Percentiles rank a stretch among this genome's conserved stretches.
Evolutionary conservation across 2,888 invertebrate genomes (phyloP).

Genomic region (Ectobius pallidus): DNA sequence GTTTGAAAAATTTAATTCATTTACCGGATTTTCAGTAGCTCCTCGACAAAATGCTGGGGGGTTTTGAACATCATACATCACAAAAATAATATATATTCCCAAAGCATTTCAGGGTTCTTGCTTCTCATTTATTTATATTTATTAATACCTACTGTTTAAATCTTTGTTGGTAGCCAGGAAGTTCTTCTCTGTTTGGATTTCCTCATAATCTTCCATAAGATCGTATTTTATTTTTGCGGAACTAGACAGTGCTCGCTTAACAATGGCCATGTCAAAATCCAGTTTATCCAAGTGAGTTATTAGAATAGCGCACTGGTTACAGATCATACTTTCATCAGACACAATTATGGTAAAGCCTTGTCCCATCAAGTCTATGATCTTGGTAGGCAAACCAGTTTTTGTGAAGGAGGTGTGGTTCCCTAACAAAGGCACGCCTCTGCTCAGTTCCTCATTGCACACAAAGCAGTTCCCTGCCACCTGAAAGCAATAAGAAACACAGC

Average conservation of each 20-base stretch:
- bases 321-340: slow-evolving; percentile 40
- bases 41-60: no score
- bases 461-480: no score
- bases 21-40: no score
- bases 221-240: slow-evolving; percentile 41
- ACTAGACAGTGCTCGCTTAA: slow-evolving; percentile 33
- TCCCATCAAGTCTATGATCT: slow-evolving; percentile 42
- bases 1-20: no score
- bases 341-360: slow-evolving; percentile 42
- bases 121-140: no score
- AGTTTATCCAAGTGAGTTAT: slow-evolving; percentile 43
- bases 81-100: no score
- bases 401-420: slow-evolving; percentile 29
- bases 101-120: no score
- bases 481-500: no score
- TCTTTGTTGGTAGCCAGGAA: no score
- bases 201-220: slow-evolving; percentile 28
- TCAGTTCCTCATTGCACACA: no score
- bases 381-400: slow-evolving; percentile 38
- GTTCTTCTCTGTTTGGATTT: background rate
- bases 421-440: slow-evolving; percentile 29
- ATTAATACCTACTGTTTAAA: no score
- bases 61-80: no score
- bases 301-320: slow-evolving; percentile 39
- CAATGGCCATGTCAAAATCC: slow-evolving; percentile 37